A percentile compares a stretch with the other conserved stretches of the same genome.
Conservation (phyloP, 1,140 invertebrate species). For the Solenopsis fugax region DNA sequence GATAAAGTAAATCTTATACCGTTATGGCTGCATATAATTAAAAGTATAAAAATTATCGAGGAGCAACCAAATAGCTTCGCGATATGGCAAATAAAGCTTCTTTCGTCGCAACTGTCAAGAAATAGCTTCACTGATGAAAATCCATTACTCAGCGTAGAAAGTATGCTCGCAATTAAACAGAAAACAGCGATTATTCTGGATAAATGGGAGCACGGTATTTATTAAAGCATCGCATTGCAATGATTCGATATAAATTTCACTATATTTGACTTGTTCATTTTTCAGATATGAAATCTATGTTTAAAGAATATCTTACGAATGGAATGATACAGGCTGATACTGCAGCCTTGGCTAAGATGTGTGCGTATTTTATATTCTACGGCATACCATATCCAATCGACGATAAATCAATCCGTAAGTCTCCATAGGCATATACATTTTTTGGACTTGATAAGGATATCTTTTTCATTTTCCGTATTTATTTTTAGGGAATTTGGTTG, state of each 20-base stretch:
- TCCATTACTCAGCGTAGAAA: constrained; percentile 85
- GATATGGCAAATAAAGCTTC: constrained; percentile 90
- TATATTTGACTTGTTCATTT: constrained; percentile 40
- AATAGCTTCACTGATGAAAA: constrained; percentile 77
- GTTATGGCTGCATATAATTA: constrained; percentile 90
- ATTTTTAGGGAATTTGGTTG: constrained; percentile 77
- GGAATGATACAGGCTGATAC: constrained; percentile 77
- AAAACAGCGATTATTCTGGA: constrained; percentile 87
- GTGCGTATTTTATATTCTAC: constrained; percentile 88
- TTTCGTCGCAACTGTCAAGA: constrained; percentile 86
- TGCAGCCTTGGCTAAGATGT: constrained; percentile 84
- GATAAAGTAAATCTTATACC: constrained; percentile 94
- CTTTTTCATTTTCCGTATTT: constrained; percentile 47
- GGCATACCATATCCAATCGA: constrained; percentile 86
- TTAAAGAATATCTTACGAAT: constrained; percentile 86
- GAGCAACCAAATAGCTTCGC: constrained; percentile 86
- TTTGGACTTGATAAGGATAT: constrained; percentile 39
- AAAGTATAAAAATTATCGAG: constrained; percentile 87
- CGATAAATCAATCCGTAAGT: constrained; percentile 77
- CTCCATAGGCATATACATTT: neutral
- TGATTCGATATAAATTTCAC: constrained; percentile 5
- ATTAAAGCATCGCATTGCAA: constrained; percentile 33
- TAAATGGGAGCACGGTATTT: constrained; percentile 86
- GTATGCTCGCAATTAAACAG: constrained; percentile 88
- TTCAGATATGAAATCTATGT: constrained; percentile 82